These are phyloP conservation scores for Dolichotis patagonum DNA, from an alignment of 2,113 vertebrate species.

Conservation along the genomic window DNA sequence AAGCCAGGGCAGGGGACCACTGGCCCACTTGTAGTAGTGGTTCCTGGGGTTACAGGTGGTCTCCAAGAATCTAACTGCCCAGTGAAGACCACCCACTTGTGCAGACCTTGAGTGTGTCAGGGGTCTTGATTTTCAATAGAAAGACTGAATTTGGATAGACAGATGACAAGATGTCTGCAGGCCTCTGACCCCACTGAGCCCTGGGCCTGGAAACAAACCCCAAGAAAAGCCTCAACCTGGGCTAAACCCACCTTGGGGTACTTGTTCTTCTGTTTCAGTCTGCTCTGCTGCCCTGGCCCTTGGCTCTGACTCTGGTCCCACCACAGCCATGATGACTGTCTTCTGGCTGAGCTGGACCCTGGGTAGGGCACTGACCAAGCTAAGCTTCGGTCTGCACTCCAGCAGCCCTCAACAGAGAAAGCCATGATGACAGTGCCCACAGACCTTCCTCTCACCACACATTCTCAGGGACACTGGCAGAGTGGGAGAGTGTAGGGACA, in stretches of 20 bases:
- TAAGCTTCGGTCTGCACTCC: background rate
- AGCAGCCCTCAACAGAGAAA: background rate
- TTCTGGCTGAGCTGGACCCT: background rate
- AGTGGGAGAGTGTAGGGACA: too few relatives aligned
- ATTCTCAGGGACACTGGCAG: background rate
- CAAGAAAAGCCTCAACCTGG: background rate
- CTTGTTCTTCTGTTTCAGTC: background rate
- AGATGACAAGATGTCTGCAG: too few relatives aligned
- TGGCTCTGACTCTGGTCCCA: background rate
- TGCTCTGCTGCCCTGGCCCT: background rate
- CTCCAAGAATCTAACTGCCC: background rate
- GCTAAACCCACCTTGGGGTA: accelerated
- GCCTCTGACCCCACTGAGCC: background rate
- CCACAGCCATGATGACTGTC: background rate
- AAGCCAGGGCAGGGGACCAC: background rate
- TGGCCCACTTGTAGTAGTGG: accelerated
- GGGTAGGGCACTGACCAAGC: background rate
- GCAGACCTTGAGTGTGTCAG: background rate
- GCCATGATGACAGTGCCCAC: background rate
- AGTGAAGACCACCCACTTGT: background rate
- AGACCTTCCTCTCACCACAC: too few relatives aligned
- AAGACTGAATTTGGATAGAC: background rate
- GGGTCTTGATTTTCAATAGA: background rate
- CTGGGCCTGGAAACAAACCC: background rate
- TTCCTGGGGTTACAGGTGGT: too few relatives aligned